These are phyloP conservation scores for Seriola rivoliana DNA, from an alignment of 2,113 vertebrate species.

Conservation along the genomic window DNA sequence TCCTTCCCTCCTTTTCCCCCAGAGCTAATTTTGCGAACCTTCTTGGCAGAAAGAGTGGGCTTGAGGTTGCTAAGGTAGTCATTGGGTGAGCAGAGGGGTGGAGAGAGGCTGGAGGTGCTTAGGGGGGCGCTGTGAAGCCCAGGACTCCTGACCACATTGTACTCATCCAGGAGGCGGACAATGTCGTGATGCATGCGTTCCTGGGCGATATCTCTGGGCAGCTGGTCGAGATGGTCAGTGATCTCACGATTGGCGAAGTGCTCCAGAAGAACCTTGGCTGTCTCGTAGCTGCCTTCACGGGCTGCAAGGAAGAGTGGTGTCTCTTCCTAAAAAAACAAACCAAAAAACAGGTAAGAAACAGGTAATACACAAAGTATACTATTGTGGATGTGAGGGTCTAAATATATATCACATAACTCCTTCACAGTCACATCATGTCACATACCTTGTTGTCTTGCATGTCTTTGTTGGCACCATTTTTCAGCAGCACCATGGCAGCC, in stretches of 20 bases:
- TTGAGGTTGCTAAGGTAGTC: slow-evolving; percentile 94
- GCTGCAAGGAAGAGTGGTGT: slow-evolving; percentile 95
- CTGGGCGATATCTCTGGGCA: slow-evolving; percentile 95
- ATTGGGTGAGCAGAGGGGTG: slow-evolving; percentile 93
- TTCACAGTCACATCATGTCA: neutral
- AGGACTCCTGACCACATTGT: slow-evolving; percentile 94
- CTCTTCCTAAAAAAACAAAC: slow-evolving; percentile 89
- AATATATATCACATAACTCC: neutral
- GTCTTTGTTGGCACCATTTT: slow-evolving; percentile 98
- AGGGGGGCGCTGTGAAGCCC: slow-evolving; percentile 86
- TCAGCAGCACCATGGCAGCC: slow-evolving; percentile 92
- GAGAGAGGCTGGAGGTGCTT: slow-evolving; percentile 88
- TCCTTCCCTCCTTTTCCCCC: slow-evolving; percentile 90
- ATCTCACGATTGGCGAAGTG: slow-evolving; percentile 98
- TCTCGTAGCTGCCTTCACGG: slow-evolving; percentile 96
- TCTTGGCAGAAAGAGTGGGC: slow-evolving; percentile 85
- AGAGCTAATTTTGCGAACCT: slow-evolving; percentile 91
- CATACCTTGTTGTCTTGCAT: slow-evolving; percentile 98
- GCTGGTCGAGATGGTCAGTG: slow-evolving; percentile 97
- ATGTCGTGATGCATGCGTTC: slow-evolving; percentile 99
- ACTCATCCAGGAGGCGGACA: slow-evolving; percentile 94
- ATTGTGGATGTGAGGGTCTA: neutral
- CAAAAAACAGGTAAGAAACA: slow-evolving; percentile 3
- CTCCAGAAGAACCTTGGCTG: slow-evolving; percentile 94
- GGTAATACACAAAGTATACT: slow-evolving; percentile 1